Conservation (phyloP, 2,888 invertebrate genomes). For the Brassicogethes aeneus region DNA sequence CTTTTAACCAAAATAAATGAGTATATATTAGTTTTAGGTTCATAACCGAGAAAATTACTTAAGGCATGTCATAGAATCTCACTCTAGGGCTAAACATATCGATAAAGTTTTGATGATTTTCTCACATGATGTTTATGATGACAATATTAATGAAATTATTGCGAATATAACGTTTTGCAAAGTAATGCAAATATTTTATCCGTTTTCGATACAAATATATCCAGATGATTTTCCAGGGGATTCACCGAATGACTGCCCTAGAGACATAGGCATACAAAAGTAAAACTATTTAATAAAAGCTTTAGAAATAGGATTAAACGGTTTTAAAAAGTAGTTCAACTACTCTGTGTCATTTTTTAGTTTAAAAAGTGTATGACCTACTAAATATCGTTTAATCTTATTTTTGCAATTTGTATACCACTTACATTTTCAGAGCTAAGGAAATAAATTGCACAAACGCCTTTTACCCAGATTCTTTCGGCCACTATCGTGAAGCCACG, state of each 20-base stretch:
- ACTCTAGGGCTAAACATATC: constrained; percentile 44
- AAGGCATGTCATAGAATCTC: constrained; percentile 45
- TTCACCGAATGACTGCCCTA: constrained; percentile 47
- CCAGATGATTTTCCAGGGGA: constrained; percentile 49
- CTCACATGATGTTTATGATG: constrained; percentile 50
- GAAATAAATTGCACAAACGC: constrained; percentile 45
- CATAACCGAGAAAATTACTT: constrained; percentile 50
- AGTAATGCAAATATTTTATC: constrained; percentile 55
- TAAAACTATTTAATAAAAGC: too few relatives aligned
- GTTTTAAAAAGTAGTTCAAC: too few relatives aligned
- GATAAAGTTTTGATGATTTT: constrained; percentile 48
- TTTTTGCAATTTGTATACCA: too few relatives aligned
- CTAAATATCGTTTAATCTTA: too few relatives aligned
- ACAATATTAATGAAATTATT: constrained; percentile 46
- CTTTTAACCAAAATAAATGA: too few relatives aligned
- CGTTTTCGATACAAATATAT: constrained; percentile 50
- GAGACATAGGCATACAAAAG: constrained; percentile 22
- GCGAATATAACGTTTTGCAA: constrained; percentile 46
- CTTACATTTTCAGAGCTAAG: constrained; percentile 36
- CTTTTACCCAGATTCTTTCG: constrained; percentile 49
- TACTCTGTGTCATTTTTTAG: too few relatives aligned
- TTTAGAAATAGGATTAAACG: too few relatives aligned
- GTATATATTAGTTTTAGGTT: constrained; percentile 40
- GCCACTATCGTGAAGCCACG: constrained; percentile 52
- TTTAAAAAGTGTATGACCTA: too few relatives aligned